Base-by-base conservation (phyloP, 2,888 invertebrate species). In the Philereme transversata region DNA sequence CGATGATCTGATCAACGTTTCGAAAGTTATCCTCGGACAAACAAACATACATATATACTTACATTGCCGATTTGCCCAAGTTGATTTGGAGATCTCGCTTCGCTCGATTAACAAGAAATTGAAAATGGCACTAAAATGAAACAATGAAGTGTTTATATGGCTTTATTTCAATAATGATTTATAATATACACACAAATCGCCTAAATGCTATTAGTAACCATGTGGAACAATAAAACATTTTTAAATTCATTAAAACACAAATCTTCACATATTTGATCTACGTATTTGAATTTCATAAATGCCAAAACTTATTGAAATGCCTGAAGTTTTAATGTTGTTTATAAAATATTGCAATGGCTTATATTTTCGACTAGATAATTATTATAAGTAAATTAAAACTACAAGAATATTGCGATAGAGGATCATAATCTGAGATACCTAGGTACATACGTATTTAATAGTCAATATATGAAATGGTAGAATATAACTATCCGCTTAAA, bases 331-430 rank as follows among this genome's bases (percentile, higher is more conserved):
- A 63, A 66, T 76, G 75, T 77, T 72, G 72, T 81, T 82, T 80
- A 81, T 81, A 82, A 78, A 78, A 84, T 89, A 90, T 90, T 92
- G 90, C 89, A 90, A 92, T 92, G 91, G 92, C 92, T 87, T 86
- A 85, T 85, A 86, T 83, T 88, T 89, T 79, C 90, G 92, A 92
- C 92, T 92, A 92, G 92, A 92, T 85, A 78, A 84, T 86, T 88
- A 88, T 84, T 79, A 86, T 87, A 84, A 87, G 22, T 76, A 79
- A 87, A 84, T 83, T 88, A 84, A 73, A 75, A 79, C 80, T 87
- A 70, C 43, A 63, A 46, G 58, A 63, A 86, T 87, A 84, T 84
- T 85, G 85, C 84, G 83, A 79, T 71, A 48, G 49, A 58, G 51
- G 51, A 62, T 56, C 40, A 52, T 56, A 53, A 35, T 60, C 22